phyloP scores from a whole-genome alignment of 2,888 invertebrate genomes.

The Pimpla rufipes region DNA sequence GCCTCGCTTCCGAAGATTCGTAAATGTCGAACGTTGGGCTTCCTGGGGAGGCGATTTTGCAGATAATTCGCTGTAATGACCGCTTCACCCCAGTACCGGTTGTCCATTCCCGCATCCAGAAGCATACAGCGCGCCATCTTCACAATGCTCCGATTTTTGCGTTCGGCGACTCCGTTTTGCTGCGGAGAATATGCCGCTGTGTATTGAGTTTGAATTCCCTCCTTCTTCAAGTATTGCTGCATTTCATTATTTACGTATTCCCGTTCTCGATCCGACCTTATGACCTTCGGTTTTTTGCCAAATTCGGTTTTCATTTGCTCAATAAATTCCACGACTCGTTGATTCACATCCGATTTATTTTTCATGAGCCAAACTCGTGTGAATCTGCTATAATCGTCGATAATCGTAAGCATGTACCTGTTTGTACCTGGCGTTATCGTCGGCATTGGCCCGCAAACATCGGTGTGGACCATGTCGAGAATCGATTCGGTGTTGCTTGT shows the following conservation, averaged over 20 bases:
- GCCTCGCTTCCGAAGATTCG: conserved; percentile 70
- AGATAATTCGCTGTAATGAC: conserved; percentile 68
- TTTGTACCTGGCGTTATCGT: conserved; percentile 58
- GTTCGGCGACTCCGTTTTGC: conserved; percentile 73
- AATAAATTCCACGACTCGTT: conserved; percentile 40
- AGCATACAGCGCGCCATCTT: conserved; percentile 72
- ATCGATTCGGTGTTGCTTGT: conserved; percentile 46
- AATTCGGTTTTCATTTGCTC: conserved; percentile 60
- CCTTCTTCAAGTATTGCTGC: conserved; percentile 62
- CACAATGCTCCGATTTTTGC: conserved; percentile 72
- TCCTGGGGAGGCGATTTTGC: conserved; percentile 66
- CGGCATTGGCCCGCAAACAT: conserved; percentile 65
- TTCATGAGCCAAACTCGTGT: conserved; percentile 53
- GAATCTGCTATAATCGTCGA: conserved; percentile 71
- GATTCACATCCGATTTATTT: conserved; percentile 35
- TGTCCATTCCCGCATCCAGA: conserved; percentile 65
- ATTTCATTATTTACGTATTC: conserved; percentile 73
- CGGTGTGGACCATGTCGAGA: conserved; percentile 68
- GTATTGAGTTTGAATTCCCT: conserved; percentile 74
- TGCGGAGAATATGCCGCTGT: conserved; percentile 70
- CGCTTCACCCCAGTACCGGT: conserved; percentile 74
- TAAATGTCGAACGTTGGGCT: conserved; percentile 66
- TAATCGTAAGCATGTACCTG: conserved; percentile 67
- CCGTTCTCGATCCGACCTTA: conserved; percentile 72
- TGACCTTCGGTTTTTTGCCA: conserved; percentile 62